Evolutionary conservation across 2,797 vertebrate species (phyloP), one percentile per base, ranked within the genome.

Genomic region (Hoplostethus mediterraneus): DNA sequence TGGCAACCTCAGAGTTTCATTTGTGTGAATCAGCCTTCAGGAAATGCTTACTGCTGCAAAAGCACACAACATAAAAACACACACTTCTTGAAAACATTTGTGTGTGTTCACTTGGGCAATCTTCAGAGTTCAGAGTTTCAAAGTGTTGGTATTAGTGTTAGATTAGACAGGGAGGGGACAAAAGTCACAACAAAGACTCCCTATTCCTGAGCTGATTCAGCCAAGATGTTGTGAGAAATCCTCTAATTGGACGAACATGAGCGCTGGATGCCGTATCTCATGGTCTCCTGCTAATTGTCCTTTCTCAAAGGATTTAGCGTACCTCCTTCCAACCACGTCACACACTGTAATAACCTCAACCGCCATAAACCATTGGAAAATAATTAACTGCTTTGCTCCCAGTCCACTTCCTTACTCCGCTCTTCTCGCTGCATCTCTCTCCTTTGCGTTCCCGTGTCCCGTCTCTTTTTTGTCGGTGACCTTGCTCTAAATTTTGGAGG

Each of bases 1-100:
- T 71, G 83, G 92, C 86, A 93, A 94, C 92, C 94, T 94, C 79
- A 68, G 82, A 73, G 75, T 89, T 89, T 86, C 70, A 86, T 92
- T 90, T 92, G 84, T 87, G 84, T 81, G 83, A 72, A 89, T 87
- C 84, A 91, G 88, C 85, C 84, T 91, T 86, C 81, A 65, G 85
- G 80, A 87, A 92, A 85, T 83, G 86, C 87, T 83, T 82, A 80
- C 82, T 45, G 49, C 63, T 77, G 82, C 74, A 80, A 77, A 88
- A 81, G 59, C 64, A 75, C 68, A 66, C 31, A 65, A 52, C 69
- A 71, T 25, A 75, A 82, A 52, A 89, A 80, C 73, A 60, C 52
- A 66, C 51, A 8, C 42, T 75, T 54, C 66, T 52, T 81, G 63
- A 82, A 87, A 83, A 75, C 56, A 71, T 70, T 60, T 58, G 38